Base-by-base conservation (phyloP, 2,797 vertebrate species). In the Crypturellus tataupa region DNA sequence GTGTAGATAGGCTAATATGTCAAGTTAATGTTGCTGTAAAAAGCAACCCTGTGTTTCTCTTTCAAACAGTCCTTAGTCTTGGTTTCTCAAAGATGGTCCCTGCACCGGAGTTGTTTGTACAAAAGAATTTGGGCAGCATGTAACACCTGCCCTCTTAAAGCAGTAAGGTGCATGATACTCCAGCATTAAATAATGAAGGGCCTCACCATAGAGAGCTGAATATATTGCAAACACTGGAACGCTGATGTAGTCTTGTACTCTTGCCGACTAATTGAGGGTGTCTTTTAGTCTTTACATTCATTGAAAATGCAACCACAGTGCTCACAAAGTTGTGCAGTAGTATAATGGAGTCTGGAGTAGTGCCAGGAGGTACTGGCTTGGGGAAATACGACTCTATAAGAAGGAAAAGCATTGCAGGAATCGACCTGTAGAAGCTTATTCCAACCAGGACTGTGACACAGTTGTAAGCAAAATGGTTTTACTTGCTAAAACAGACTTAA, bases 181-280 rank as follows among this genome's bases (percentile, higher is more conserved):
- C 42, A 78, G 29, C 40, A 47, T 76, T 33, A 24, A 63, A 69
- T 55, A 44, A 80, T 81, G 51, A 53, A 59, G 69, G 25, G 6
- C 68, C 76, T 83, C 69, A 85, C 59, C 69, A 89, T 10, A 49
- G 65, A 53, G 60, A 49, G 11, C 70, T 90, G 71, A 80, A 65
- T 71, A 25, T 65, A 1, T 78, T 91, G 85, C 87, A 65, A 60
- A 73, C 33, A 59, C 59, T 72, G 59, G 65, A 81, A 31, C 37
- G 68, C 73, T 91, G 14, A 69, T 92, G 89, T 83, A 87, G 89
- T 77, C 39, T 72, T 78, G 68, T 90, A 39, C 70, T 92, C 78
- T 87, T 90, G 79, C 92, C 89, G 87, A 79, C 65, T 87, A 91
- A 87, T 76, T 78, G 84, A 93, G 44, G 29, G 31, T 90, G 53